Base-by-base conservation (phyloP, 2,888 invertebrate genomes). In the Nemotelus pantherinus region DNA sequence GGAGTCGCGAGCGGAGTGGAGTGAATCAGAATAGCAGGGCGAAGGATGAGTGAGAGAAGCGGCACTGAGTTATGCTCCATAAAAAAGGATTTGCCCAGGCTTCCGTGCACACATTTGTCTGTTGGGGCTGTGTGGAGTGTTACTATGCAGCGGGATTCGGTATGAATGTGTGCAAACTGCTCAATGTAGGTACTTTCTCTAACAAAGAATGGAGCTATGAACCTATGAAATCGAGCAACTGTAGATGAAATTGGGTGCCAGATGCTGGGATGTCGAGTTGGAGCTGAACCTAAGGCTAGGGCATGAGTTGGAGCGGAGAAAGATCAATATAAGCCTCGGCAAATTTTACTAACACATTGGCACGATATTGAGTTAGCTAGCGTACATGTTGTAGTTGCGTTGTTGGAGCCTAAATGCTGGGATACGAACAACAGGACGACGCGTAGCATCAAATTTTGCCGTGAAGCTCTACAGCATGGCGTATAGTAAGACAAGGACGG, bases 41-140 rank as follows among this genome's bases (percentile, higher is more conserved):
- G 44, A 48, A 48, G 47, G 44, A 39, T 64, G 45, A 9, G 10
- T 39, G 55, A 43, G n/a, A 55, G 53, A 70, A 70, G 47, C 53
- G 43, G 9, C 45, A 70, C 70, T 70, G 50, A 70, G 70, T 70
- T 70, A 70, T 70, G 70, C 53, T 70, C 53, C 60, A 58, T 72
- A 72, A 74, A 50, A 74, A 74, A 45, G 74, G 74, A 74, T 74
- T 63, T 74, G 63, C 63, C 74, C 74, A 74, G 74, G 74, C 74
- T 74, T 74, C 74, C 48, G 74, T 74, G 74, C 74, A 74, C 74
- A 74, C 74, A 74, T 57, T 9, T 39, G 63, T 63, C 60, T 6
- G 5, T 5, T 47, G 60, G 44, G 44, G 47, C 41, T 74, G 74
- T 74, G 74, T 74, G 60, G 74, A 74, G 48, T 74, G 45, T 74